Evolutionary conservation across 2,888 invertebrate species (phyloP), one percentile per base, ranked within the genome.

Genomic region (Hesperia comma): DNA sequence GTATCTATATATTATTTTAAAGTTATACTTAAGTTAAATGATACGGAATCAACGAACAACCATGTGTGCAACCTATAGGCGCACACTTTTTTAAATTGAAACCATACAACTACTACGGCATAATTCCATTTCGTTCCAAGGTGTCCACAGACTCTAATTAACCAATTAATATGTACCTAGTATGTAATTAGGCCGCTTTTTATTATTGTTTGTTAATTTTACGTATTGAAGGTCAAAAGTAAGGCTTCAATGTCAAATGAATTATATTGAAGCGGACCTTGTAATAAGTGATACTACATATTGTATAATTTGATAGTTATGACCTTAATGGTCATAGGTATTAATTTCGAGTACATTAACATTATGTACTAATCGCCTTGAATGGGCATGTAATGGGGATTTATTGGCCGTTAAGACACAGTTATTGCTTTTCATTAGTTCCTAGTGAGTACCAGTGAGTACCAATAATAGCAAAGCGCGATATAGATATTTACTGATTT

Each of bases 301-400:
- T n/a, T n/a, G 58, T 32, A 43, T 46, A 46, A 58, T 46, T 58
- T 58, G 32, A 58, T 58, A 58, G 43, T 32, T 41, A 15, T 12
- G 32, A 58, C 56, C 63, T 49, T 55, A 55, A 55, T 19, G 33
- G 21, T 17, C 33, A 55, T 53, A 53, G 19, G 49, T 46, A 62
- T 63, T 63, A 54, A 60, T 49, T 60, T 17, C 49, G 49, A 60
- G 46, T 49, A 49, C 49, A 49, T 60, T 55, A 43, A 63, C 14
- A 43, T 63, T 43, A 55, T 41, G 40, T 41, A 62, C 62, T 54
- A 54, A 54, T 62, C 54, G 54, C 32, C 54, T 32, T 26, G 15
- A 62, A 62, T 62, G 15, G 41, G 41, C 62, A 43, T 43, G 54
- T 62, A 54, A 62, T 41, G 54, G 32, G 21, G 26, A 61, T 54